Evolutionary conservation across 2,113 vertebrate species (phyloP).

Genomic region (western clawed frog (Xenopus tropicalis)): UCB_Xtro_10.0 CM004448.2:150000001-150000500

Average conservation of each 20-base stretch:
- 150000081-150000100: neutral
- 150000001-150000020: too few species aligned
- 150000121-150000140: constrained; percentile 13
- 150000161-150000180: constrained; percentile 13
- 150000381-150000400: neutral
- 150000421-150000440: too few species aligned
- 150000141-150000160: constrained; percentile 4
- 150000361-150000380: neutral
- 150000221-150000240: constrained; percentile 11
- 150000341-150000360: neutral
- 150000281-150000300: neutral
- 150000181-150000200: constrained; percentile 1
- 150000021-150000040: too few species aligned
- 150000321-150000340: constrained; percentile 4
- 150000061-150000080: neutral
- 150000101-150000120: constrained; percentile 17
- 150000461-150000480: too few species aligned
- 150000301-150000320: neutral
- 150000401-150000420: too few species aligned
- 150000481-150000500: too few species aligned
- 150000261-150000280: neutral
- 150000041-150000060: too few species aligned
- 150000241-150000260: constrained; percentile 16
- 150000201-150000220: constrained; percentile 25
- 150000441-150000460: too few species aligned